Base-by-base conservation (phyloP, 1,140 invertebrate species). In the Diachasmimorpha longicaudata region DNA sequence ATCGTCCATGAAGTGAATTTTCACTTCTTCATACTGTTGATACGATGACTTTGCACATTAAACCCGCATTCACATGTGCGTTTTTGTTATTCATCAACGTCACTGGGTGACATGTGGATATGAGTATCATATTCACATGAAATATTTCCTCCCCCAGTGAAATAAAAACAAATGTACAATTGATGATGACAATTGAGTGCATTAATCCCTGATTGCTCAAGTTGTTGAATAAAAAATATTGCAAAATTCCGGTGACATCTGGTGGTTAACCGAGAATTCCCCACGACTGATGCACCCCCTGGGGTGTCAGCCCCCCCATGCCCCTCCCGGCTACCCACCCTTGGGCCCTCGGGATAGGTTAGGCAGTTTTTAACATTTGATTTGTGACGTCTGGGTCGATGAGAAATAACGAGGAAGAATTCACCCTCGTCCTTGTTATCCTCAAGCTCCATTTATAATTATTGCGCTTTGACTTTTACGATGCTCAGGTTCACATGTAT, bases 391-490 rank as follows among this genome's bases (percentile, higher is more conserved):
- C 75, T 78, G 78, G 78, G 78, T 70, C 75, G 79, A 80, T 77
- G 74, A 69, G 74, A 76, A 73, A 78, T 81, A 83, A 81, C 79
- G 78, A 80, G 78, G 58, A 72, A 52, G 52, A 52, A 48, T 52
- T 48, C 31, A 14, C 63, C 39, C 66, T 48, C 48, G 25, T 31
- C 67, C 68, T 71, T 75, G 70, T 75, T 58, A n/a, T 72, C 72
- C 68, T 13, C 44, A 36, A 63, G 58, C 23, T 63, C 23, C 58
- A 63, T 82, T 87, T 86, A 86, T 86, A 86, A 87, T 86, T 87
- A 85, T 82, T 82, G 84, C 82, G 84, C 82, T 83, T 87, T 86
- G 85, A 83, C 85, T 82, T 87, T 87, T 87, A 87, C 85, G 86
- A 87, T 37, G 6, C 31, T 37, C 58, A 63, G 58, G 58, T 63